Evolutionary conservation across 2,113 vertebrate genomes (phyloP), one percentile per base, ranked within the genome.

Genomic region (Corythornis cristatus): DNA sequence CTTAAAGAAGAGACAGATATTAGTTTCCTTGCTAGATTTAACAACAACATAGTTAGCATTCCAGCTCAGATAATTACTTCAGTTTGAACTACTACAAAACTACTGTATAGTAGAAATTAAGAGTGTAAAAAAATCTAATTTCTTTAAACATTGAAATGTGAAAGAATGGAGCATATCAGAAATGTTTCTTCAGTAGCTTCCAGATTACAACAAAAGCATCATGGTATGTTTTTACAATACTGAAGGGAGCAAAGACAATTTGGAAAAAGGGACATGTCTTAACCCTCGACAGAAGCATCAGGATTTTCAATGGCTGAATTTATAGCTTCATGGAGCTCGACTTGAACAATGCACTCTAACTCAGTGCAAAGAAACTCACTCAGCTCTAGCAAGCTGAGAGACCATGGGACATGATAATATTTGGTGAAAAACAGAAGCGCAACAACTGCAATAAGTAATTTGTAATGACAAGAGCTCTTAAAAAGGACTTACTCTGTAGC

Each of bases 401-500:
- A 70, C 5, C 9, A 16, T 35, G 74, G 53, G 40, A 75, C 8
- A 45, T 0, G 2, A 21, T 33, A 54, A 35, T 40, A 45, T 19
- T 45, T 28, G 11, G 29, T 28, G 48, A 81, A 81, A 73, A 68
- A 31, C 16, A 68, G 75, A 15, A 83, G 68, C 0, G 15, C 23
- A 46, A 17, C 8, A 78, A 85, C 46, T 22, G 15, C 28, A 58
- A 54, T 2, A 67, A 43, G 31, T 73, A 48, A 85, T 56, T n/a
- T 74, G 18, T 37, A 77, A 71, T 19, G 11, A 61, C 72, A 28
- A 68, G 18, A 74, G 37, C 8, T 46, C 11, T 66, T 74, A 74
- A 86, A 62, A 76, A 89, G 8, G 5, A 98, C 99, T 99, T 97
- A 99, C 99, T 99, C 99, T 83, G 99, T 99, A 91, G 99, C 99